Base-by-base conservation (phyloP, 2,888 invertebrate species). In the Tachina lurida region DNA sequence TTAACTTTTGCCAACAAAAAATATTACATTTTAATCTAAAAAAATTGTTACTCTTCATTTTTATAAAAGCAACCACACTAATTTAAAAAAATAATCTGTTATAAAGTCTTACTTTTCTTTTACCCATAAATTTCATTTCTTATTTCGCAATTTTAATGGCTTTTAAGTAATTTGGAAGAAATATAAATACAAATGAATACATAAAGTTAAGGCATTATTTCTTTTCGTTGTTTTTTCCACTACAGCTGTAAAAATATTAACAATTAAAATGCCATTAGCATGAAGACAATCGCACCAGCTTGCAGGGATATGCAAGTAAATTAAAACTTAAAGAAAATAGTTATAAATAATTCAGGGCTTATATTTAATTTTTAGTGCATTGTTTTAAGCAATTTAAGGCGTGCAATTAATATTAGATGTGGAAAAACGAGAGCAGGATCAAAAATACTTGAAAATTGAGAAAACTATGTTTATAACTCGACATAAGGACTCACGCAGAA, bases 221-320 rank as follows among this genome's bases (percentile, higher is more conserved):
- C 31, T 31, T 31, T 31, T 31, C 0, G 1, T 31, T 31, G 5
- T 31, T 7, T 5, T 31, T 31, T 31, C 41, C 39, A 12, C 1
- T 10, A 75, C 47, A 45, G 31, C 22, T 22, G 63, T 56, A 62
- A 65, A 71, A 71, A 63, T 58, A 76, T 67, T 77, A 67, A 65
- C 71, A 73, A 73, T 77, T 67, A 73, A 71, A 83, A 63, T 58
- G 41, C 43, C 65, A 81, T 81, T 74, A 68, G 67, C 65, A 17
- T 49, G 47, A 9, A 22, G 67, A 13, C 15, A 8, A 41, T 31
- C 17, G 10, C n/a, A 31, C 63, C 1, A 17, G 52, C 73, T 31
- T 5, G 13, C 12, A 17, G 12, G 15, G 41, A 65, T 17, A 68
- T 45, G 12, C 17, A 47, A 17, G 31, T 45, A 45, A 3, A 43